phyloP scores from a whole-genome alignment of 1,140 invertebrate genomes.

The Battus philenor region DNA sequence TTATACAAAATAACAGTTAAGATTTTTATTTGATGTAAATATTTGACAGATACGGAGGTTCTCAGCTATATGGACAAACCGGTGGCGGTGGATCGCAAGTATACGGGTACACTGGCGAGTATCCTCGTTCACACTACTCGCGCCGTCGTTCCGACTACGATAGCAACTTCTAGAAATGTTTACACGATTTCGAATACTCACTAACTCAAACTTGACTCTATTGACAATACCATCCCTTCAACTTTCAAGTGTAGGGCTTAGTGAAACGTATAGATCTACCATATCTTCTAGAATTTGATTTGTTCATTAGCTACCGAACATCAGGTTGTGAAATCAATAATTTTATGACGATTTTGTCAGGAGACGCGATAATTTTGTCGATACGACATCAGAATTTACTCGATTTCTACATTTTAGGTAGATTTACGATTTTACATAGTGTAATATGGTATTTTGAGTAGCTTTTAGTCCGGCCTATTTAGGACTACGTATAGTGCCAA shows the following conservation, averaged over 20 bases:
- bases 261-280: conserved; percentile 21
- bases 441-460: conserved; percentile 40
- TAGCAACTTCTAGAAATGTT: conserved; percentile 73
- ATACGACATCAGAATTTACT: conserved; percentile 27
- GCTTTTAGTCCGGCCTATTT: conserved; percentile 58
- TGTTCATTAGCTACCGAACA: conserved; percentile 30
- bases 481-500: conserved; percentile 51
- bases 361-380: conserved; percentile 8
- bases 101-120: conserved; percentile 71
- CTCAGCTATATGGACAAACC: conserved; percentile 70
- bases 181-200: conserved; percentile 29
- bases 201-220: conserved; percentile 42
- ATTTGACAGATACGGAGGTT: conserved; percentile 58
- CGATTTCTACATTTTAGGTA: conserved; percentile 18
- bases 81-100: conserved; percentile 69
- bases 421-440: conserved; percentile 27
- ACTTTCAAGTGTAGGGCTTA: conserved; percentile 34
- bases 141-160: conserved; percentile 79
- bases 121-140: conserved; percentile 72
- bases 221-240: conserved; percentile 69
- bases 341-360: conserved; percentile 14
- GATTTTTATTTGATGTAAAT: too few species aligned
- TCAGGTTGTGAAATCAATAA: conserved; percentile 54
- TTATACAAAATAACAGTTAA: conserved; percentile 4
- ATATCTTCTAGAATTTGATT: conserved; percentile 20